Evolutionary conservation across 2,888 invertebrate species (phyloP), one percentile per base, ranked within the genome.

Genomic region (Epirrhoe alternata): DNA sequence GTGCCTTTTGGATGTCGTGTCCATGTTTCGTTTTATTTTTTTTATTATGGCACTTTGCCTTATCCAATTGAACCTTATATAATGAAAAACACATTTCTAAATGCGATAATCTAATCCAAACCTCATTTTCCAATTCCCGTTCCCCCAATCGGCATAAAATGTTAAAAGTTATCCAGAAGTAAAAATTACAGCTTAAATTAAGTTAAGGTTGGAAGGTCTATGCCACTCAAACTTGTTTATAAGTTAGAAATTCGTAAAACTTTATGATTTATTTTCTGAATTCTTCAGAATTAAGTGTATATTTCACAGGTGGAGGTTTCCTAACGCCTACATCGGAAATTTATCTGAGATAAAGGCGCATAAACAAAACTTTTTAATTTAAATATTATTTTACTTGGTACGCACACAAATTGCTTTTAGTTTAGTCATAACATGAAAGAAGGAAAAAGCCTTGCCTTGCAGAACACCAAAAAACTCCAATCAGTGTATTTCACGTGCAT

Each of bases 161-260:
- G 52, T 57, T 57, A 14, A 42, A 64, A 68, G 24, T 61, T 68
- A 64, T 54, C 33, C 55, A 57, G 57, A 61, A 61, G 47, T 64
- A 64, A 68, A 58, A 64, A 68, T 68, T 68, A 64, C 61, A 61
- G 52, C 61, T 53, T 16, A 47, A 56, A 68, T 62, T 64, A 56
- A 61, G 59, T 63, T 54, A 60, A 61, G 47, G 57, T 63, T 59
- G 49, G 51, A 35, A 51, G 60, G 63, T 66, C 61, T 49, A 52
- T 52, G 52, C 71, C 63, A 55, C 61, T 66, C 62, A 55, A 66
- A 66, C 61, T 59, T 68, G 42, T 66, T 61, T 53, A 42, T 51
- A 66, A 66, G 50, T 64, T 62, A 3, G 50, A 6, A 65, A 60
- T 66, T 53, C 33, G n/a, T 30, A n/a, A 14, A 64, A 61, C 64